These are phyloP conservation scores for Petaurus breviceps DNA, from an alignment of 2,113 vertebrate genomes.

Conservation along the genomic window DNA sequence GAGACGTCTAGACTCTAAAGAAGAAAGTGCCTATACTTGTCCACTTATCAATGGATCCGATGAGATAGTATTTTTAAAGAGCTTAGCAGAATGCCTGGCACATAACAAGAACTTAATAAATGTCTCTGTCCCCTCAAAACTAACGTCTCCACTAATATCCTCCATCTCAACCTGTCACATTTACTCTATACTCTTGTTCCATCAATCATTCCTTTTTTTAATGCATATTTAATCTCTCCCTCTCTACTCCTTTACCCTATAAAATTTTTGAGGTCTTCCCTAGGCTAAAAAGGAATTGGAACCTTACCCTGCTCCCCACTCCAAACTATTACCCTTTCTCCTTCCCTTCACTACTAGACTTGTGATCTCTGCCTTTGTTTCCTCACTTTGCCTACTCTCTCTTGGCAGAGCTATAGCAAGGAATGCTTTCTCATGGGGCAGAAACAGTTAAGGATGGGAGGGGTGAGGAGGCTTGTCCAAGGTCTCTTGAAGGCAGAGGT, in stretches of 20 bases:
- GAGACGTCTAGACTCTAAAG: background rate
- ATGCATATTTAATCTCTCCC: background rate
- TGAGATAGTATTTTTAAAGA: background rate
- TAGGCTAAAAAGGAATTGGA: background rate
- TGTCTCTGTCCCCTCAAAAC: background rate
- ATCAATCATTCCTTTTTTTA: background rate
- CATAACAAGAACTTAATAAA: background rate
- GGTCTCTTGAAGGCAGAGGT: background rate
- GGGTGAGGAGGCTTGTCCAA: too few relatives aligned
- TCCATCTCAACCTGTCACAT: background rate
- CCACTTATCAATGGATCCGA: background rate
- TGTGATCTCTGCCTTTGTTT: background rate
- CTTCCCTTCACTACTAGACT: background rate
- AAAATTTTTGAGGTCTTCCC: background rate
- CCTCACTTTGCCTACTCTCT: background rate
- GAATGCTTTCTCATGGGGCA: too few relatives aligned
- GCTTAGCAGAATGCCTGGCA: background rate
- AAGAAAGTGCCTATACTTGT: background rate
- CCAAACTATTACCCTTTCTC: background rate
- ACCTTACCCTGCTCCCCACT: background rate
- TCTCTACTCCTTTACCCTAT: background rate
- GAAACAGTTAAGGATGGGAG: too few relatives aligned
- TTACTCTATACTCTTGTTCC: background rate
- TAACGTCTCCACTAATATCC: background rate
- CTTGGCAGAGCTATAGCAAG: background rate